Evolutionary conservation across 2,797 vertebrate genomes (phyloP).

Genomic region (Prionace glauca): DNA sequence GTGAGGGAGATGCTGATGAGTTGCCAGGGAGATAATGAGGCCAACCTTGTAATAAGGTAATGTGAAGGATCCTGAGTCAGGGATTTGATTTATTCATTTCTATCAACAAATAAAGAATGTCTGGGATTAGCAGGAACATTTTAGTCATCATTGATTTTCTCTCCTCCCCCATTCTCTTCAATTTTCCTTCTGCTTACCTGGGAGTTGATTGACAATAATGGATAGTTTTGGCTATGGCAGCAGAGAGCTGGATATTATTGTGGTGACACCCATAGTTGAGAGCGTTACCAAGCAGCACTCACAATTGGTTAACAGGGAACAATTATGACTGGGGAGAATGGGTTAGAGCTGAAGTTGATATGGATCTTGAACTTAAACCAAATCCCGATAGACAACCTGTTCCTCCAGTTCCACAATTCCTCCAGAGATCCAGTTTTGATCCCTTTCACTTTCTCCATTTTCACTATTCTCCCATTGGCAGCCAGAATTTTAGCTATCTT

Average conservation of each 20-base stretch:
- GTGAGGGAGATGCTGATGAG: not conserved
- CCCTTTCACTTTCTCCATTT: not conserved
- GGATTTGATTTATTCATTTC: not conserved
- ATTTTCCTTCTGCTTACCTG: not conserved
- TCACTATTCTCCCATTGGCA: not conserved
- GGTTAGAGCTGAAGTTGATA: not conserved
- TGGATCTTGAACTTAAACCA: not conserved
- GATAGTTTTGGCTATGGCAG: not conserved
- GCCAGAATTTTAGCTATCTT: not conserved
- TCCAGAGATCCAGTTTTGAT: not conserved
- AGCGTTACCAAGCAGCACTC: not conserved
- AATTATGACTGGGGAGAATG: not conserved
- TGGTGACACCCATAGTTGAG: not conserved
- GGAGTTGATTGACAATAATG: not conserved
- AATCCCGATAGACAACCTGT: not conserved
- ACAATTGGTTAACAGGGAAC: not conserved
- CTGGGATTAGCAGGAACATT: not conserved
- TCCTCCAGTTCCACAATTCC: not conserved
- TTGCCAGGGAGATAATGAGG: not conserved
- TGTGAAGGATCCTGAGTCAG: not conserved
- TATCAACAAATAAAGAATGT: not conserved
- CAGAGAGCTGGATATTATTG: not conserved
- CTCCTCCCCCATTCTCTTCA: not conserved
- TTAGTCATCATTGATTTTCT: not conserved
- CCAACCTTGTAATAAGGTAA: not conserved